Conservation (phyloP, 1,140 invertebrate species). For the Drosophila tani region DNA sequence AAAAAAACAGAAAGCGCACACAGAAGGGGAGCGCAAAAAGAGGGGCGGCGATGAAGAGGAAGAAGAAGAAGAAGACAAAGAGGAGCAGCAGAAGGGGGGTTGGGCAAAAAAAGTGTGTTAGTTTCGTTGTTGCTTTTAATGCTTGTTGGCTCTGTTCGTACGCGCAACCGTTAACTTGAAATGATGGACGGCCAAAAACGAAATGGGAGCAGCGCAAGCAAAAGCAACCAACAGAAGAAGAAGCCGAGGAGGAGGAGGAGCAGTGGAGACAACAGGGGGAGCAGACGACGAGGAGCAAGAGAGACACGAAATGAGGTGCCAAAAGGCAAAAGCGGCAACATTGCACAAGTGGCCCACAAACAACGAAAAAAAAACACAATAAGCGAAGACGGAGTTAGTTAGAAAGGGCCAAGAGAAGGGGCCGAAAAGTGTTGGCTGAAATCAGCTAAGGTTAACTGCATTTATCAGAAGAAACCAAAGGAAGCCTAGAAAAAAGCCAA, state of each 20-base stretch:
- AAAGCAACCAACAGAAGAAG: conserved; percentile 17
- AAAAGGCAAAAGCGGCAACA: conserved; percentile 29
- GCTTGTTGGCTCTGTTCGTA: conserved; percentile 46
- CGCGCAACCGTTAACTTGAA: conserved; percentile 74
- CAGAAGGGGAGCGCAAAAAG: conserved; percentile 29
- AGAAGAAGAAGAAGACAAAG: not conserved
- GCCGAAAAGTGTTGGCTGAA: not conserved
- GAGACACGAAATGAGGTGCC: conserved; percentile 49
- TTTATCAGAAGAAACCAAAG: not conserved
- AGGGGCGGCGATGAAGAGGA: conserved; percentile 3
- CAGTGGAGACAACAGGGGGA: not conserved
- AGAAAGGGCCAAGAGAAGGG: conserved; percentile 11
- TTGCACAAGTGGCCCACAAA: conserved; percentile 58
- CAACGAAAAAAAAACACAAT: conserved; percentile 1
- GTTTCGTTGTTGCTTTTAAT: conserved; percentile 67
- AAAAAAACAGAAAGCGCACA: conserved; percentile 76
- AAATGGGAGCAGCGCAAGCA: conserved; percentile 59
- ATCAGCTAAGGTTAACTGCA: conserved; percentile 14
- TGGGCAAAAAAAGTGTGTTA: conserved; percentile 61
- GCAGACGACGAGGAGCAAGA: conserved; percentile 4
- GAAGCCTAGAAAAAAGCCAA: not conserved
- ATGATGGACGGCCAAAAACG: conserved; percentile 51
- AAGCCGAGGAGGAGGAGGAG: not conserved
- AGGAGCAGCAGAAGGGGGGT: not conserved
- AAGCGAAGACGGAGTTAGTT: conserved; percentile 8